Percentiles rank a stretch among this genome's conserved stretches.
Evolutionary conservation across 1,140 invertebrate species (phyloP).

Genomic region (Doryteuthis pealeii): DNA sequence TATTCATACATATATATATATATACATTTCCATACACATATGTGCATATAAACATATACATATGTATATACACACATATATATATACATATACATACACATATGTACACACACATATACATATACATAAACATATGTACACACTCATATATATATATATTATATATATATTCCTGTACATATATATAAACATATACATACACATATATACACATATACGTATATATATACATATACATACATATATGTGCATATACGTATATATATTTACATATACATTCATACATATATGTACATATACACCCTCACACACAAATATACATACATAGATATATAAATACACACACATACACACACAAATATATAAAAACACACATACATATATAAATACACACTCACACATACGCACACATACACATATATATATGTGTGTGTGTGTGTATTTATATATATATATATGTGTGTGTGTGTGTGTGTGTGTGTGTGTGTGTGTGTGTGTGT

Average conservation of each 20-base stretch:
- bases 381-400: background rate
- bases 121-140: background rate
- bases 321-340: too few relatives aligned
- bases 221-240: background rate
- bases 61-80: background rate
- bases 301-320: too few relatives aligned
- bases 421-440: background rate
- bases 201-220: background rate
- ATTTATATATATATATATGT: background rate
- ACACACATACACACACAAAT: too few relatives aligned
- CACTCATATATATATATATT: background rate
- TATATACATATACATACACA: background rate
- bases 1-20: too few relatives aligned
- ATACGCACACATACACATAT: background rate
- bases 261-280: background rate
- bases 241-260: background rate
- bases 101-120: background rate
- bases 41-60: too few relatives aligned
- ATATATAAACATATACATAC: background rate
- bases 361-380: too few relatives aligned
- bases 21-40: too few relatives aligned
- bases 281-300: too few relatives aligned
- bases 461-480: background rate
- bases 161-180: background rate
- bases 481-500: too few relatives aligned